Conservation (phyloP, 2,113 vertebrate genomes). For the Kryptolebias marmoratus region DNA sequence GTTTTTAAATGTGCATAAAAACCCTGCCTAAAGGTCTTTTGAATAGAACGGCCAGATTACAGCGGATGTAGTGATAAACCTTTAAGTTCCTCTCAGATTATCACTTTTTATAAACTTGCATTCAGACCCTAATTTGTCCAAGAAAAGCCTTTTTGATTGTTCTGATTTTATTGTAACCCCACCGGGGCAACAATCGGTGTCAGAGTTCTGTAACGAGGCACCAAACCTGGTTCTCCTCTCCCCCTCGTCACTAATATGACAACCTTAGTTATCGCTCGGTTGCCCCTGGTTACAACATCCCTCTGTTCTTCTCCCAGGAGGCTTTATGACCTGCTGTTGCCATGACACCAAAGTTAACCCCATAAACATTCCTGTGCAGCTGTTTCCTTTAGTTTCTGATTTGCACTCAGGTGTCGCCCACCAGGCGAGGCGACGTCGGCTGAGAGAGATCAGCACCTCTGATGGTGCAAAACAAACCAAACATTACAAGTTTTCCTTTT, state of each 20-base stretch:
- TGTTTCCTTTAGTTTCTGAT: slow-evolving; percentile 19
- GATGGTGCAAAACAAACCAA: neutral
- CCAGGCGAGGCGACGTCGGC: slow-evolving; percentile 1
- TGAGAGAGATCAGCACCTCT: neutral
- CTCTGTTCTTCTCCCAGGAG: slow-evolving; percentile 44
- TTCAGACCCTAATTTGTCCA: no score
- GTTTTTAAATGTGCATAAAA: slow-evolving; percentile 38
- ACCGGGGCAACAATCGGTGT: no score
- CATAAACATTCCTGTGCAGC: slow-evolving; percentile 31
- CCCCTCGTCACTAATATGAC: slow-evolving; percentile 18
- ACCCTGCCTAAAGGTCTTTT: slow-evolving; percentile 39
- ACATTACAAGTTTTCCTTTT: no score
- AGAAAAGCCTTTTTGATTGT: no score
- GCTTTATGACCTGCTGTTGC: slow-evolving; percentile 56
- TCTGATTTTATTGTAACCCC: no score
- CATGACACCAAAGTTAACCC: slow-evolving; percentile 58
- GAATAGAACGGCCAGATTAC: neutral
- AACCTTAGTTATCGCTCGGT: slow-evolving; percentile 50
- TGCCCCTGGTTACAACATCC: slow-evolving; percentile 69
- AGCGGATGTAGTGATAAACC: no score
- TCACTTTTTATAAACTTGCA: no score
- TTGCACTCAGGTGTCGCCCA: slow-evolving; percentile 23
- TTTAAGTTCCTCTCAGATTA: no score
- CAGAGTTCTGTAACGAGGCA: neutral
- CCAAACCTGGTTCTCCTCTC: slow-evolving; percentile 20